phyloP scores from a whole-genome alignment of 2,797 vertebrate species.

The Microcaecilia unicolor region DNA sequence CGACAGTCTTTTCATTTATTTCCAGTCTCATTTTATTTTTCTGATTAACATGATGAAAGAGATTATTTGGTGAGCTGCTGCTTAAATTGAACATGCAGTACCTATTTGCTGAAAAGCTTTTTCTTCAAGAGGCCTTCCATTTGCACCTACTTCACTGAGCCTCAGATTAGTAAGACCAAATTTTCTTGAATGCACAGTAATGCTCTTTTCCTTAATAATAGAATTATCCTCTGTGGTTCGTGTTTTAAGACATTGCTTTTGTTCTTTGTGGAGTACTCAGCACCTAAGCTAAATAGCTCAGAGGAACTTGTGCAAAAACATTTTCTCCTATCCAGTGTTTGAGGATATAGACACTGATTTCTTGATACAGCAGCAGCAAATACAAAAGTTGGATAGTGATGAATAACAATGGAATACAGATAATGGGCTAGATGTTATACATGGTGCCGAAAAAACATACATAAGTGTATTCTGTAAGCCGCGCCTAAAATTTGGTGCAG shows the following conservation, averaged over 20 bases:
- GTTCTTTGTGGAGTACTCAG: conserved; percentile 32
- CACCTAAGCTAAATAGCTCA: conserved; percentile 48
- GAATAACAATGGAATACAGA: conserved; percentile 40
- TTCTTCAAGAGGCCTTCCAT: background rate
- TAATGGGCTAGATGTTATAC: no score
- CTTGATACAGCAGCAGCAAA: conserved; percentile 36
- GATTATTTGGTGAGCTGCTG: no score
- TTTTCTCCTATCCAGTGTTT: conserved; percentile 31
- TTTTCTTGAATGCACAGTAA: conserved; percentile 13
- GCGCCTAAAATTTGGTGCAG: no score
- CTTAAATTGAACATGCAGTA: no score
- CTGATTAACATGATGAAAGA: no score
- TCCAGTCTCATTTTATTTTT: no score
- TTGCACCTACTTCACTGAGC: background rate
- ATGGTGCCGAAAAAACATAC: no score
- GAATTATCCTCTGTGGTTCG: conserved; percentile 33
- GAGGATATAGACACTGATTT: conserved; percentile 37
- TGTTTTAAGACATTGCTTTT: conserved; percentile 28
- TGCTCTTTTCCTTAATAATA: conserved; percentile 18
- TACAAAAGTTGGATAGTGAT: conserved; percentile 31
- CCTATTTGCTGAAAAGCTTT: no score
- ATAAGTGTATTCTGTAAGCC: no score
- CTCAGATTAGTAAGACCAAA: conserved; percentile 4
- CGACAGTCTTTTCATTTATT: no score
- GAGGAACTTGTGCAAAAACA: conserved; percentile 38